Percentiles rank a stretch among this genome's conserved stretches.
Conservation (phyloP, 2,797 vertebrate species). For the Emys orbicularis region DNA sequence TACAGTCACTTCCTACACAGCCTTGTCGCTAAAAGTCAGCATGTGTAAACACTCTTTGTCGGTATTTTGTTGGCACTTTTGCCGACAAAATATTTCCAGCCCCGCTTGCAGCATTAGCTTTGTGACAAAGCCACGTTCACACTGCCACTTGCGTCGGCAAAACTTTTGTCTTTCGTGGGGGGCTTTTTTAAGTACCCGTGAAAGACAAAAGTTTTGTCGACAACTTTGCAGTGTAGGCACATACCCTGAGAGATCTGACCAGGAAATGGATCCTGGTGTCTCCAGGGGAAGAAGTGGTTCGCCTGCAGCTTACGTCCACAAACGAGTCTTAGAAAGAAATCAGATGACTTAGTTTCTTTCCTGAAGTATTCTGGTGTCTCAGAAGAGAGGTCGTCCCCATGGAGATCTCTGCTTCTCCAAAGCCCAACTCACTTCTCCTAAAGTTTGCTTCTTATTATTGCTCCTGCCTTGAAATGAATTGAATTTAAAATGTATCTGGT, state of each 20-base stretch:
- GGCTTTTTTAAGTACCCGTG: no score
- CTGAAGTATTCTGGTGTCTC: neutral
- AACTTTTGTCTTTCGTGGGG: no score
- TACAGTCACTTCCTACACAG: neutral
- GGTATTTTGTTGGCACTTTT: no score
- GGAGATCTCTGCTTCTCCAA: neutral
- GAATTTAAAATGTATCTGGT: neutral
- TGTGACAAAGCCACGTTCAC: no score
- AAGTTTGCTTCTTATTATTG: neutral
- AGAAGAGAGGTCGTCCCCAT: neutral
- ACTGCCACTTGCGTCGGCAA: no score
- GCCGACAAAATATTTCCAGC: no score
- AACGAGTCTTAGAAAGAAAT: neutral
- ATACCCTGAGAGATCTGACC: neutral
- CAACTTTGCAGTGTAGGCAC: no score
- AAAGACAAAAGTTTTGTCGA: no score
- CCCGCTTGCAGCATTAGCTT: no score
- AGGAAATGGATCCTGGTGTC: neutral
- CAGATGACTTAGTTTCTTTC: neutral
- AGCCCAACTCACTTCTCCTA: neutral
- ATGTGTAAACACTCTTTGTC: no score
- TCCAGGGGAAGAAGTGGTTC: neutral
- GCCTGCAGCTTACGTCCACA: neutral
- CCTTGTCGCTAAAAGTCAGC: no score
- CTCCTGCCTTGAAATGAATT: neutral